Evolutionary conservation across 2,797 vertebrate genomes (phyloP).

Genomic region (Micropoecilia bifurca): DNA sequence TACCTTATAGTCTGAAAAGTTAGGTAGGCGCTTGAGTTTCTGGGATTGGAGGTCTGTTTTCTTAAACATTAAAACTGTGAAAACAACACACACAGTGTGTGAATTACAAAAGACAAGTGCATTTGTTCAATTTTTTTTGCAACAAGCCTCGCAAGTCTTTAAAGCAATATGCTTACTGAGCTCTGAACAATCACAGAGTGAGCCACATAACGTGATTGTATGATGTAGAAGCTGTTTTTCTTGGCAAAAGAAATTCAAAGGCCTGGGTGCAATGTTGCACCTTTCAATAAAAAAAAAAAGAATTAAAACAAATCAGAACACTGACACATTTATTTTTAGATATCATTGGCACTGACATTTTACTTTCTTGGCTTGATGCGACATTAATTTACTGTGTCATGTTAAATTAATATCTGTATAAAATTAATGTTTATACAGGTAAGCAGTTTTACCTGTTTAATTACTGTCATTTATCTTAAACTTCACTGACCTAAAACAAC

Average conservation of each 20-base stretch:
- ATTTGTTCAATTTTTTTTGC: not conserved
- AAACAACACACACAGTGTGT: not conserved
- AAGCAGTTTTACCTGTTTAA: not conserved
- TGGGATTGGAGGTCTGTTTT: not conserved
- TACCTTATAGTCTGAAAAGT: not conserved
- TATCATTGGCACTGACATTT: not conserved
- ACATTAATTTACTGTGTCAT: not conserved
- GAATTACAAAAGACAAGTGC: not conserved
- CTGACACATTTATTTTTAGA: not conserved
- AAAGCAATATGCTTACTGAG: not conserved
- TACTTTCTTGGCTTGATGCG: not conserved
- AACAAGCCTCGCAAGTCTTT: not conserved
- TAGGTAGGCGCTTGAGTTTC: not conserved
- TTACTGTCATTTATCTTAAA: not conserved
- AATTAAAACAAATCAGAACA: not conserved
- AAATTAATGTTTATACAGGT: no score
- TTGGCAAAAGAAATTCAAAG: not conserved
- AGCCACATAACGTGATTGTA: not conserved
- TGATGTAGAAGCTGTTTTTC: not conserved
- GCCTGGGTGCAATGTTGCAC: no score
- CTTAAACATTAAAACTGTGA: not conserved
- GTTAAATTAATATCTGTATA: no score
- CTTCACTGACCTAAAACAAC: not conserved
- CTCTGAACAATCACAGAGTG: not conserved
- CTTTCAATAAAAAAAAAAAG: not conserved